Base-by-base conservation (phyloP, 1,140 invertebrate species). In the Lepeophtheirus salmonis region DNA sequence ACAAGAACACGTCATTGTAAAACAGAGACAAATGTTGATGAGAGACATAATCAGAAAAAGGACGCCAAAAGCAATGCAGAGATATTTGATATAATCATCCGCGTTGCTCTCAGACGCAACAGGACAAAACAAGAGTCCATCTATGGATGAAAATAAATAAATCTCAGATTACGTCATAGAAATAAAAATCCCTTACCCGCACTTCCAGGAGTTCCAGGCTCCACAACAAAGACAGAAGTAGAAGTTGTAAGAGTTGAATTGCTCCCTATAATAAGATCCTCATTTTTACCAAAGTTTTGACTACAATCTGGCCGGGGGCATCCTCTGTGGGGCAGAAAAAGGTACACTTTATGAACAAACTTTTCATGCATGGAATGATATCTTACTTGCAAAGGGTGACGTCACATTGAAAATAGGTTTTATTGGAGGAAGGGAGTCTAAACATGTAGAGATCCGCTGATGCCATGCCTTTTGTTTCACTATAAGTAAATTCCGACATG, bases 11-110 rank as follows among this genome's bases (percentile, higher is more conserved):
- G 87, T 89, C 81, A 94, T 88, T 56, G 88, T 87, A 16, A 87
- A 89, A 71, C 89, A 94, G 24, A 92, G 77, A 80, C 91, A 91
- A 66, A 90, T 84, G 73, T 92, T 92, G 74, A 92, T 85, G 67
- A 92, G 83, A 68, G 92, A 76, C 88, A 92, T 91, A 65, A 92
- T 84, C 24, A 91, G 78, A 72, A 92, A 89, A 64, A 94, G 78
- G 62, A 91, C 80, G 22, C 86, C 89, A 52, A 92, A 76, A 14
- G 86, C 85, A 60, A 92, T 86, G 65, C 84, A 86, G 63, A 94
- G 74, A 79, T 86, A 90, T 18, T 91, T 74, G 26, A 91, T 74
- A 88, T 88, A 94, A 14, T 81, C 75, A 14, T 86, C 82, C 79
- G 50, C 87, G 79, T 49, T 76, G 77, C 25, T 58, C 69, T 57